These are phyloP conservation scores for Euura saliciscinereae DNA, from an alignment of 1,140 invertebrate genomes.

Conservation along the genomic window DNA sequence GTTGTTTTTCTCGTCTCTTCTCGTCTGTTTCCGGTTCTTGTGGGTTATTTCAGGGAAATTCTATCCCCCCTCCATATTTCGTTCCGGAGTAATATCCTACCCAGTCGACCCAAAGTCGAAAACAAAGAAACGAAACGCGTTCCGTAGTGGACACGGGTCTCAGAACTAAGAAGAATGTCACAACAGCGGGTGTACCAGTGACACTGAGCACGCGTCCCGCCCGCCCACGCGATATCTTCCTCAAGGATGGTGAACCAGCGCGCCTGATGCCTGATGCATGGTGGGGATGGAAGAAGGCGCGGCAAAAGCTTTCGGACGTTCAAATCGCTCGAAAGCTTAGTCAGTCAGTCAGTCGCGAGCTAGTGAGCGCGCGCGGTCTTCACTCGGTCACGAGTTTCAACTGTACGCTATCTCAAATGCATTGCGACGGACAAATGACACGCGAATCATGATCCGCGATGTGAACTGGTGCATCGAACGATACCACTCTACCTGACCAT, in stretches of 20 bases:
- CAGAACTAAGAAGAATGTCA: slow-evolving; percentile 33
- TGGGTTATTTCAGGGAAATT: no score
- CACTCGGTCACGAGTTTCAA: no score
- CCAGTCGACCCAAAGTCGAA: slow-evolving; percentile 2
- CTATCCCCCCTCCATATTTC: slow-evolving; percentile 12
- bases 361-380: background rate
- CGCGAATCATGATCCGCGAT: background rate
- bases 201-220: slow-evolving; percentile 42
- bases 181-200: slow-evolving; percentile 43
- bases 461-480: background rate
- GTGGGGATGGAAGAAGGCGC: background rate
- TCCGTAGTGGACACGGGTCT: slow-evolving; percentile 8
- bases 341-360: slow-evolving; percentile 1
- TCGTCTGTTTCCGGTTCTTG: no score
- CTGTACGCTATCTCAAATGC: background rate
- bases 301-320: slow-evolving; percentile 5
- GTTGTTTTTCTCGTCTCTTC: no score
- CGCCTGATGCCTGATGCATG: background rate
- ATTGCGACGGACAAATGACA: background rate
- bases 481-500: background rate
- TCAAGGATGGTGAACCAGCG: background rate
- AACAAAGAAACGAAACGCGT: background rate
- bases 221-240: slow-evolving; percentile 27
- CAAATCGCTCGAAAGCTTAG: slow-evolving; percentile 4
- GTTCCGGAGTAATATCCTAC: no score